Base-by-base conservation (phyloP, 1,140 invertebrate genomes). In the Sweltsa coloradensis region DNA sequence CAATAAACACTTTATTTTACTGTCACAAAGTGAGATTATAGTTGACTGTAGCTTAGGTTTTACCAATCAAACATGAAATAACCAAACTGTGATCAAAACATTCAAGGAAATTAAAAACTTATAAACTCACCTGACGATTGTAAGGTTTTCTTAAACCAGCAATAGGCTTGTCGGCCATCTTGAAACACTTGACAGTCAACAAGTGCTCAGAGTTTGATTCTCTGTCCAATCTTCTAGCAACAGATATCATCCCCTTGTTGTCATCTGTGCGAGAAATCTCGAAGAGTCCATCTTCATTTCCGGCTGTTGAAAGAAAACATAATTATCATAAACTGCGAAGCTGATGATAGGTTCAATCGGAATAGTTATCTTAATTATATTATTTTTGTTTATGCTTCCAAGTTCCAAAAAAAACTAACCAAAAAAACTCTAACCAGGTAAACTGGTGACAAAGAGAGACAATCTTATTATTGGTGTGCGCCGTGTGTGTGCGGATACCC, bases 111-210 rank as follows among this genome's bases (percentile, higher is more conserved):
- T n/a, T n/a, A n/a, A n/a, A n/a, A n/a, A n/a, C n/a, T n/a, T n/a
- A n/a, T n/a, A n/a, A n/a, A n/a, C n/a, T n/a, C n/a, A 73, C 71
- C 61, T 70, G 58, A 51, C 70, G 65, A 56, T 79, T 79, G 47
- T 81, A 83, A 2, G 65, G 62, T 54, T 76, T 77, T 27, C 65
- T 56, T n/a, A 73, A 56, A 29, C 64, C 50, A 25, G 68, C 54
- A n/a, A n/a, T n/a, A 2, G 60, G 55, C 48, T 63, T 61, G 23
- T 64, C 59, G 37, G 67, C 40, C 51, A 69, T 71, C 54, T 80
- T 81, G 52, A 77, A 80, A 52, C 83, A 85, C 57, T 84, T 84
- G 0, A 88, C 55, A 0, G 80, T 82, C 1, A 88, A 51, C 2
- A 79, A 57, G 51, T 77, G 72, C 23, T 70, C 72, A 0, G 76